A percentile compares a stretch with the other conserved stretches of the same genome.
phyloP scores from a whole-genome alignment of 2,888 invertebrate genomes.

The Cheilosia variabilis region DNA sequence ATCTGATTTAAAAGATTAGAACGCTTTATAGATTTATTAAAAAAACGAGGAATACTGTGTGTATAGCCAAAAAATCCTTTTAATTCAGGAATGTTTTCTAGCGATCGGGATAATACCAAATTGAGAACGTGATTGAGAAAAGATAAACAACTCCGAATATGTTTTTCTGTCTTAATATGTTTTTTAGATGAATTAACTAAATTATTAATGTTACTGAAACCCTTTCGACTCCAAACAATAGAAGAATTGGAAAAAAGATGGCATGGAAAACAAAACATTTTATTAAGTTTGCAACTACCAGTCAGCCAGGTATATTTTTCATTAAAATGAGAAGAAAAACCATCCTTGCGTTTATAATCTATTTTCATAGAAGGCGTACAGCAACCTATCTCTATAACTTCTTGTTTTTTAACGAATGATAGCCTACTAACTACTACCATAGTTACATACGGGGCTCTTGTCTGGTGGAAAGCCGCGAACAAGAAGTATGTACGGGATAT shows the following conservation, averaged over 20 bases:
- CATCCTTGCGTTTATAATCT: not conserved
- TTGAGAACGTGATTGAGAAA: conserved; percentile 26
- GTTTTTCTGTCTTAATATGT: conserved; percentile 20
- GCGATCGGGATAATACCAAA: conserved; percentile 26
- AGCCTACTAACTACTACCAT: too few relatives aligned
- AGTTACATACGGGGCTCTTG: too few relatives aligned
- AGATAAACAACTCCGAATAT: conserved; percentile 36
- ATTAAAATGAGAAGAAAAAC: conserved; percentile 16
- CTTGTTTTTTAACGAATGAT: too few relatives aligned
- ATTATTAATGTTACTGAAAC: conserved; percentile 24
- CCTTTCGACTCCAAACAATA: conserved; percentile 26
- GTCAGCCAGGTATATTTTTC: conserved; percentile 15
- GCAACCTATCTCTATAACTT: too few relatives aligned
- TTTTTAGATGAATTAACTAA: conserved; percentile 9
- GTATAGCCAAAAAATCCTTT: conserved; percentile 25
- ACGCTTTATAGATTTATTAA: conserved; percentile 33
- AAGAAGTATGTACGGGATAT: too few relatives aligned
- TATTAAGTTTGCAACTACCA: conserved; percentile 17
- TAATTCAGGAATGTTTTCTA: conserved; percentile 27
- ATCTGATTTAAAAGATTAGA: conserved; percentile 46
- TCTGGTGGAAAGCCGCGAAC: too few relatives aligned
- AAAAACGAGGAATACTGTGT: conserved; percentile 25
- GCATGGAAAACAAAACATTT: conserved; percentile 23
- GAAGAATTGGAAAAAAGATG: conserved; percentile 24
- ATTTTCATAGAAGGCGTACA: too few relatives aligned